Percentiles rank a stretch among this genome's conserved stretches.
Evolutionary conservation across 2,797 vertebrate genomes (phyloP).

Genomic region (Zalophus californianus): DNA sequence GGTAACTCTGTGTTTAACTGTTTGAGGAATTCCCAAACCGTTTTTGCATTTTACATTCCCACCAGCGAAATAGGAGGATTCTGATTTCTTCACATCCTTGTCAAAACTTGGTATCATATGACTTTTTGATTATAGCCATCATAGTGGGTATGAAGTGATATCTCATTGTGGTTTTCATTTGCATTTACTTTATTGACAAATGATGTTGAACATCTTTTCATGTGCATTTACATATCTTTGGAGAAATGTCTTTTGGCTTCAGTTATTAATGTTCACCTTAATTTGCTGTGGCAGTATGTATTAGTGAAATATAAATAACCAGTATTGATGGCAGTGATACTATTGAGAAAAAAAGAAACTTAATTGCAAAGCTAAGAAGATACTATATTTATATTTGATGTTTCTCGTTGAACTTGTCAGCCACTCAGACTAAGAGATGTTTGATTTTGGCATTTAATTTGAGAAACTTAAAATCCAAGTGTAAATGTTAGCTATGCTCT

Average conservation of each 20-base stretch:
- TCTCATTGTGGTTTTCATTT: background rate
- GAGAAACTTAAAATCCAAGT: conserved; percentile 55
- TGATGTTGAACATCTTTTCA: background rate
- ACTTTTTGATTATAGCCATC: background rate
- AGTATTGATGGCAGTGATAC: background rate
- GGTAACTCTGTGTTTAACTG: background rate
- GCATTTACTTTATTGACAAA: background rate
- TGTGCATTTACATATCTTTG: background rate
- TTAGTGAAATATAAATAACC: conserved; percentile 1
- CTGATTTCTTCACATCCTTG: conserved; percentile 9
- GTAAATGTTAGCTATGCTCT: background rate
- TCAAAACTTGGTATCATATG: background rate
- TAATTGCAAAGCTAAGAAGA: background rate
- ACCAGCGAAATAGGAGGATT: background rate
- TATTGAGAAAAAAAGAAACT: conserved; percentile 31
- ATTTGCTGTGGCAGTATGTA: background rate
- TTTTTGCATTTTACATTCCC: background rate
- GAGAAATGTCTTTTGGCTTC: background rate
- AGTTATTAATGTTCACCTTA: conserved; percentile 14
- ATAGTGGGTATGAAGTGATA: background rate
- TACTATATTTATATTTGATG: background rate
- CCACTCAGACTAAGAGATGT: background rate
- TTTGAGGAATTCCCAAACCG: background rate
- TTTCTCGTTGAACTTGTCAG: background rate
- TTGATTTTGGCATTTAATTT: conserved; percentile 22